phyloP scores from a whole-genome alignment of 2,888 invertebrate species.

The Callyntrura guangdongensis region DNA sequence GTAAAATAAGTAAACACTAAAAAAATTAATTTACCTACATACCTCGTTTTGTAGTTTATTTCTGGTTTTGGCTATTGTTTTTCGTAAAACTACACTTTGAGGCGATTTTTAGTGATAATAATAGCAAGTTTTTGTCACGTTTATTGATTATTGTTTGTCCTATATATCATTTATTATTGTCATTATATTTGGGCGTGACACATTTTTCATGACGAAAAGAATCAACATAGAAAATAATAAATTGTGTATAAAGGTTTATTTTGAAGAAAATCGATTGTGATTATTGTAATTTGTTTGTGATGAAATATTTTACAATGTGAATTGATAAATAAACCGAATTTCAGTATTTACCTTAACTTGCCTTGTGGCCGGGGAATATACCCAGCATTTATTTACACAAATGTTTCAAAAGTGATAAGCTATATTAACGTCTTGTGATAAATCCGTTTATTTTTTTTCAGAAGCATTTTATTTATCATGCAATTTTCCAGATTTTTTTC shows the following conservation, averaged over 20 bases:
- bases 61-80: conserved; percentile 20
- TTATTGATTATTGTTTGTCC: not conserved
- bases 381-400: too few species aligned
- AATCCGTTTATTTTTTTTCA: too few species aligned
- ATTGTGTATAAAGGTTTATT: not conserved
- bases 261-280: conserved; percentile 5
- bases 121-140: not conserved
- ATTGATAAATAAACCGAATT: conserved; percentile 58
- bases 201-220: not conserved
- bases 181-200: conserved; percentile 16
- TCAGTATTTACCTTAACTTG: conserved; percentile 51
- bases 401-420: not conserved
- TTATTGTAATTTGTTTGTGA: conserved; percentile 68
- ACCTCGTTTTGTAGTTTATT: not conserved
- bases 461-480: too few species aligned
- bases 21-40: conserved; percentile 8
- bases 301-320: conserved; percentile 53
- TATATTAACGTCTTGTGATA: too few species aligned
- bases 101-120: conserved; percentile 2
- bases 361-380: too few species aligned
- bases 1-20: not conserved
- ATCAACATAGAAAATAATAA: not conserved
- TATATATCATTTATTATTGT: not conserved
- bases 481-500: too few species aligned
- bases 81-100: not conserved